Percentiles rank a stretch among this genome's conserved stretches.
Evolutionary conservation across 2,113 vertebrate genomes (phyloP).

Genomic region (Uria aalge): DNA sequence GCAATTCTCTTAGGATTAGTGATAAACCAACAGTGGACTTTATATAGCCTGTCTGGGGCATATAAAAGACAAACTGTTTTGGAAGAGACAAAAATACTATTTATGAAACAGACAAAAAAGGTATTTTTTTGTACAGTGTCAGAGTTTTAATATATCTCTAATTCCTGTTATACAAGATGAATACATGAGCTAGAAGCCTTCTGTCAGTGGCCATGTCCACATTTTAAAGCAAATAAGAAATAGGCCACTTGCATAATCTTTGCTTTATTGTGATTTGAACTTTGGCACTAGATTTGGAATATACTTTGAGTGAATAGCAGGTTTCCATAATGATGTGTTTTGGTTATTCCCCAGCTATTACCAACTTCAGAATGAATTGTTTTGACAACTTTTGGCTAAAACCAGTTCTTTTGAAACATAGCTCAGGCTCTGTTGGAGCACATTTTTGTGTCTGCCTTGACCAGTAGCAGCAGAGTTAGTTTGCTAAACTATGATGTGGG

Average conservation of each 20-base stretch:
- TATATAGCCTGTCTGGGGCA: background rate
- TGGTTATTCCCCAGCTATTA: background rate
- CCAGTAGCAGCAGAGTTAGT: background rate
- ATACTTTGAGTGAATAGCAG: background rate
- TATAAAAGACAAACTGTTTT: background rate
- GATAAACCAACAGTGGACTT: background rate
- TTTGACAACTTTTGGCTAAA: background rate
- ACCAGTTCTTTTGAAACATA: background rate
- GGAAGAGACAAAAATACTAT: background rate
- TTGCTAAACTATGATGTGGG: background rate
- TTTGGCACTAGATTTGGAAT: background rate
- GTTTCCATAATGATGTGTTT: background rate
- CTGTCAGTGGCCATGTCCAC: background rate
- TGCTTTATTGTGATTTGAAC: background rate
- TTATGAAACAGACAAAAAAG: background rate
- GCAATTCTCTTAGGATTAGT: constrained; percentile 3
- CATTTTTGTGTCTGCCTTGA: background rate
- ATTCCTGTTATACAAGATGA: background rate
- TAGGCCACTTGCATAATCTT: background rate
- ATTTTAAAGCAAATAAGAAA: background rate
- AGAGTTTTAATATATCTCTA: background rate
- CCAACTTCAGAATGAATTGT: background rate
- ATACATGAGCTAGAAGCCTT: background rate
- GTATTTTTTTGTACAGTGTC: background rate
- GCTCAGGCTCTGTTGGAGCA: background rate